Conservation (phyloP, 2,888 invertebrate species). For the Cephus runcator region DNA sequence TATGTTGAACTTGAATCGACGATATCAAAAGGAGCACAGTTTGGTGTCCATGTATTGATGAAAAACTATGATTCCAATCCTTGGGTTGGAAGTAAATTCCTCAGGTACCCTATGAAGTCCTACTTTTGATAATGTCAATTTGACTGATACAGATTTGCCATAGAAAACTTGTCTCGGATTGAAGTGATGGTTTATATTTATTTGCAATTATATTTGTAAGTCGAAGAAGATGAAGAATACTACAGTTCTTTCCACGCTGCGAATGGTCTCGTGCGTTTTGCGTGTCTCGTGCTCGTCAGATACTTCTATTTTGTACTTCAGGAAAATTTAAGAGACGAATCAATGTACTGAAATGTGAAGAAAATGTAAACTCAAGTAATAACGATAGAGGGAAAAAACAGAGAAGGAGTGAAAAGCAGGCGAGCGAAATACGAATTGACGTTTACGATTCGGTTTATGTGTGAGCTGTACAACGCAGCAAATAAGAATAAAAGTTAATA, state of each 20-base stretch:
- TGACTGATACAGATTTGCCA: not conserved
- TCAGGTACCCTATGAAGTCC: not conserved
- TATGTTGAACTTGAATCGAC: not conserved
- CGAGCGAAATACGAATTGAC: not conserved
- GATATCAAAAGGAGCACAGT: not conserved
- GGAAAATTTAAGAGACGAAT: constrained; percentile 2
- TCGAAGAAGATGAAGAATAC: not conserved
- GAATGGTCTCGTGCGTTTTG: not conserved
- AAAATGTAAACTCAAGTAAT: not conserved
- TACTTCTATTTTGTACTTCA: constrained; percentile 36
- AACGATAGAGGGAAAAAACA: not conserved
- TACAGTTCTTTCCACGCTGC: not conserved
- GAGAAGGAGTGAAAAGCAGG: not conserved
- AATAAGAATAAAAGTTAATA: not conserved
- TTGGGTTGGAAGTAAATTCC: not conserved
- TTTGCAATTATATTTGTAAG: not conserved
- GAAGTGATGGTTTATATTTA: not conserved
- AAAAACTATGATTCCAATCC: not conserved
- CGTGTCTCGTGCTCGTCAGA: constrained; percentile 7
- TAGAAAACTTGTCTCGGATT: not conserved
- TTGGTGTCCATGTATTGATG: not conserved
- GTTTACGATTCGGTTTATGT: not conserved
- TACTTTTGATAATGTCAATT: not conserved
- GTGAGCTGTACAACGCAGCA: not conserved
- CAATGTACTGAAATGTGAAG: not conserved